Evolutionary conservation across 2,888 invertebrate genomes (phyloP).

Genomic region (Lithophane socia): DNA sequence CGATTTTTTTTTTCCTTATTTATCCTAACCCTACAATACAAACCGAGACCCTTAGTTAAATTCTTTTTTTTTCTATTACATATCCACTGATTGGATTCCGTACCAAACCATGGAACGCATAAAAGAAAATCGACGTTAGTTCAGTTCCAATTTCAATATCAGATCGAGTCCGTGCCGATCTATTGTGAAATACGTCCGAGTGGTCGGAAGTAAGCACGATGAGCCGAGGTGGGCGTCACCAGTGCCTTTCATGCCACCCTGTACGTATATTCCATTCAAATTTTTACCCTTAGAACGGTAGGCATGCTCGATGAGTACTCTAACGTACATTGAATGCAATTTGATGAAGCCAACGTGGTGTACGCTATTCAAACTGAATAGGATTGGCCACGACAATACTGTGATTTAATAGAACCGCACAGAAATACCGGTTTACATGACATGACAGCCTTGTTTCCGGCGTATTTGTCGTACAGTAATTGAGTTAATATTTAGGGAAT

Average conservation of each 20-base stretch:
- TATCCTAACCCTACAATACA: slow-evolving; percentile 28
- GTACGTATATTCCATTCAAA: slow-evolving; percentile 88
- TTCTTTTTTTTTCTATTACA: slow-evolving; percentile 45
- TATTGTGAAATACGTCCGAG: slow-evolving; percentile 84
- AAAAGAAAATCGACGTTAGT: slow-evolving; percentile 75
- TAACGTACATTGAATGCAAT: slow-evolving; percentile 88
- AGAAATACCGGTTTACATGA: slow-evolving; percentile 74
- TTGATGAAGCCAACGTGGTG: slow-evolving; percentile 87
- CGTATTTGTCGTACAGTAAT: slow-evolving; percentile 64
- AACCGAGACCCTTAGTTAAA: slow-evolving; percentile 17
- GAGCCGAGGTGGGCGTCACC: slow-evolving; percentile 70
- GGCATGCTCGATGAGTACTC: slow-evolving; percentile 86
- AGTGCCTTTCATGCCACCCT: slow-evolving; percentile 72
- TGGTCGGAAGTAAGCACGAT: slow-evolving; percentile 84
- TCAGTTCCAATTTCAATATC: slow-evolving; percentile 87
- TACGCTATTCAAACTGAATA: slow-evolving; percentile 84
- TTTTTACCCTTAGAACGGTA: slow-evolving; percentile 86
- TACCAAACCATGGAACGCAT: slow-evolving; percentile 65
- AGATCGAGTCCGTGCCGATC: slow-evolving; percentile 81
- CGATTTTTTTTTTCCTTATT: neutral
- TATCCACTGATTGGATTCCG: slow-evolving; percentile 64
- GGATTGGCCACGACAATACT: slow-evolving; percentile 86
- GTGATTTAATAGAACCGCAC: slow-evolving; percentile 85
- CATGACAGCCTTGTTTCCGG: slow-evolving; percentile 62
- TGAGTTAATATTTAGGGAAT: slow-evolving; percentile 61